Evolutionary conservation across 1,140 invertebrate species (phyloP).

Genomic region (Drosophila suzukii): DNA sequence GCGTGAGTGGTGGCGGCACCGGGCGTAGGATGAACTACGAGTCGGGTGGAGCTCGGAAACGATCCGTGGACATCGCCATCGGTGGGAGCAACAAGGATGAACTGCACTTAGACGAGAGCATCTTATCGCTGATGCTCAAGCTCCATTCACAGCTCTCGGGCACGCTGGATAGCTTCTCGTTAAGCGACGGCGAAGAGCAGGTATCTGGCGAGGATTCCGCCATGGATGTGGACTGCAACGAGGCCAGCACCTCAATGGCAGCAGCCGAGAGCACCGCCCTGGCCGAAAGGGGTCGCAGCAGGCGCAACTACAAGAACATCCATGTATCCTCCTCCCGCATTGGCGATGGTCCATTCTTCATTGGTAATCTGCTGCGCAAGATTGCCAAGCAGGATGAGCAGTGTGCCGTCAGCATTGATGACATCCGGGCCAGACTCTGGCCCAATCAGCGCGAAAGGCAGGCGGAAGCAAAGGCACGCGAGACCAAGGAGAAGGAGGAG

Average conservation of each 20-base stretch:
- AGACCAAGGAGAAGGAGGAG: slow-evolving; percentile 91
- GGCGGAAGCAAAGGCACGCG: slow-evolving; percentile 89
- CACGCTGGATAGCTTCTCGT: slow-evolving; percentile 90
- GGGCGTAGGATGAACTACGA: slow-evolving; percentile 53
- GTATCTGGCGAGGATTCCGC: slow-evolving; percentile 15
- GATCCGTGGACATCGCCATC: slow-evolving; percentile 76
- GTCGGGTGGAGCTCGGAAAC: slow-evolving; percentile 66
- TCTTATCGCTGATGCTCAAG: slow-evolving; percentile 95
- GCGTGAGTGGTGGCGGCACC: slow-evolving; percentile 32
- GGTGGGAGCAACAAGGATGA: slow-evolving; percentile 85
- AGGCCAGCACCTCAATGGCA: slow-evolving; percentile 67
- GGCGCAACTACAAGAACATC: slow-evolving; percentile 61
- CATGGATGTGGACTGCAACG: slow-evolving; percentile 82
- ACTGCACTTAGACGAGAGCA: slow-evolving; percentile 93
- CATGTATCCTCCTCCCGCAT: slow-evolving; percentile 86
- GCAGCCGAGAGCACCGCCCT: slow-evolving; percentile 51
- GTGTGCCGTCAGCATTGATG: slow-evolving; percentile 88
- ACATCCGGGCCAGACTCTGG: slow-evolving; percentile 90
- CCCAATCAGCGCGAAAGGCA: slow-evolving; percentile 91
- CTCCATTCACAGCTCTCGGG: slow-evolving; percentile 96
- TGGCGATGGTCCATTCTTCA: slow-evolving; percentile 95
- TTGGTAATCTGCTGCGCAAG: slow-evolving; percentile 90
- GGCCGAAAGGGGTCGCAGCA: slow-evolving; percentile 36
- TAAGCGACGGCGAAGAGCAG: slow-evolving; percentile 82
- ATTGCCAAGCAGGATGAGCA: slow-evolving; percentile 89